phyloP scores from a whole-genome alignment of 92 coral and sea anemone species.

The Nematostella vectensis region DNA sequence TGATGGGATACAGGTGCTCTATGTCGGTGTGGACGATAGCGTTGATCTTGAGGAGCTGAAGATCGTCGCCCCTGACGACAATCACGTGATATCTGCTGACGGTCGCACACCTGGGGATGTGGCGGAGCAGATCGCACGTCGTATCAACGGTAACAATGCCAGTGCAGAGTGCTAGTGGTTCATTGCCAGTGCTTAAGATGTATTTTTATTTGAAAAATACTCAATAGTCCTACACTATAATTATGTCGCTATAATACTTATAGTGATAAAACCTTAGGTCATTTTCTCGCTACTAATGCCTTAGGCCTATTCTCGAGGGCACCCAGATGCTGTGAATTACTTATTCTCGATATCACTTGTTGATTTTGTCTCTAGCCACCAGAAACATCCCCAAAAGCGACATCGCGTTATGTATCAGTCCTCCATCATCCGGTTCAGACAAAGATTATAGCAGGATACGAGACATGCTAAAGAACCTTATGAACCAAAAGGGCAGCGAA shows the following conservation, averaged over 20 bases:
- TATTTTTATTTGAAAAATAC: background rate
- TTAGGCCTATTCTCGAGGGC: no score
- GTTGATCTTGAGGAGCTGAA: constrained; percentile 51
- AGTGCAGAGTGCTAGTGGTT: no score
- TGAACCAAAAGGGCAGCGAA: constrained; percentile 25
- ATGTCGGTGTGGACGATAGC: constrained; percentile 60
- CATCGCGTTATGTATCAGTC: constrained; percentile 48
- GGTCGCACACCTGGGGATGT: constrained; percentile 30
- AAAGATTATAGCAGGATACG: constrained; percentile 42
- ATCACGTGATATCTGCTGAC: constrained; percentile 39
- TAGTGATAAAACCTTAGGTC: no score
- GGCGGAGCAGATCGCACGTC: constrained; percentile 36
- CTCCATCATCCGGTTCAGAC: constrained; percentile 35
- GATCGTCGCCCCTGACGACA: constrained; percentile 32
- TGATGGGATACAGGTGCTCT: constrained; percentile 54
- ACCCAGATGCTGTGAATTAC: no score
- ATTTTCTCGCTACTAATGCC: no score
- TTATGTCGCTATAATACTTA: background rate
- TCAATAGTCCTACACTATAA: background rate
- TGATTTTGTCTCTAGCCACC: constrained; percentile 14
- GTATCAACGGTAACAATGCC: no score
- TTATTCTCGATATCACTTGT: background rate
- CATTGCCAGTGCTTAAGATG: no score
- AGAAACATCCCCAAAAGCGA: constrained; percentile 24
- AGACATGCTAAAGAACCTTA: constrained; percentile 31